phyloP scores from a whole-genome alignment of 1,140 invertebrate genomes.

The Vanessa tameamea region DNA sequence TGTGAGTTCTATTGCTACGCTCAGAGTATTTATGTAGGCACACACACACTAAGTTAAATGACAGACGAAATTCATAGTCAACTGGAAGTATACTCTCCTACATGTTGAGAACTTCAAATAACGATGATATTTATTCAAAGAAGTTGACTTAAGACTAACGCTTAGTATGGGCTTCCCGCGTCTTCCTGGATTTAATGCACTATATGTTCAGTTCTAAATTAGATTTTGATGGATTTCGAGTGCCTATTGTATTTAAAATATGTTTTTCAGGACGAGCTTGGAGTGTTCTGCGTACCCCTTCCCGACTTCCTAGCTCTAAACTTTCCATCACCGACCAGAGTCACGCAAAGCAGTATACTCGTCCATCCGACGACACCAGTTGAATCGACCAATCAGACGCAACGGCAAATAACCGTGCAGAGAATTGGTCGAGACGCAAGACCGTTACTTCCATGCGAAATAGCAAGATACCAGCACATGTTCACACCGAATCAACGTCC shows the following conservation, averaged over 20 bases:
- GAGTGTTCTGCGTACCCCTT: constrained; percentile 73
- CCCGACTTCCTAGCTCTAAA: constrained; percentile 70
- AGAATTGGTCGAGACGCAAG: constrained; percentile 74
- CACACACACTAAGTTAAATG: too few relatives aligned
- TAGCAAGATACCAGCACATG: constrained; percentile 73
- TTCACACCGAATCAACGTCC: constrained; percentile 51
- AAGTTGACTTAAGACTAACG: too few relatives aligned
- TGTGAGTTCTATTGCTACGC: too few relatives aligned
- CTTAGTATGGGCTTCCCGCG: too few relatives aligned
- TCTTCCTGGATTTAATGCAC: too few relatives aligned
- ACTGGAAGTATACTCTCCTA: too few relatives aligned
- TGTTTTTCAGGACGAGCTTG: constrained; percentile 69
- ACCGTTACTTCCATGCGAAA: constrained; percentile 64
- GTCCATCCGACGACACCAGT: constrained; percentile 46
- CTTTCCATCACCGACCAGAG: constrained; percentile 54
- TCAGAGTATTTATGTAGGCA: too few relatives aligned
- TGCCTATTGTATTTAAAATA: constrained; percentile 4
- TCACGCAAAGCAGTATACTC: constrained; percentile 53
- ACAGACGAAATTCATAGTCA: too few relatives aligned
- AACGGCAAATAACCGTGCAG: constrained; percentile 72
- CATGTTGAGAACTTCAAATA: too few relatives aligned
- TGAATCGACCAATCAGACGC: constrained; percentile 49
- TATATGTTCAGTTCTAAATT: too few relatives aligned
- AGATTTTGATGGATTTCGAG: too few relatives aligned
- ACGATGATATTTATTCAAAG: too few relatives aligned